Evolutionary conservation across 2,113 vertebrate genomes (phyloP).

Genomic region (Colaptes auratus): DNA sequence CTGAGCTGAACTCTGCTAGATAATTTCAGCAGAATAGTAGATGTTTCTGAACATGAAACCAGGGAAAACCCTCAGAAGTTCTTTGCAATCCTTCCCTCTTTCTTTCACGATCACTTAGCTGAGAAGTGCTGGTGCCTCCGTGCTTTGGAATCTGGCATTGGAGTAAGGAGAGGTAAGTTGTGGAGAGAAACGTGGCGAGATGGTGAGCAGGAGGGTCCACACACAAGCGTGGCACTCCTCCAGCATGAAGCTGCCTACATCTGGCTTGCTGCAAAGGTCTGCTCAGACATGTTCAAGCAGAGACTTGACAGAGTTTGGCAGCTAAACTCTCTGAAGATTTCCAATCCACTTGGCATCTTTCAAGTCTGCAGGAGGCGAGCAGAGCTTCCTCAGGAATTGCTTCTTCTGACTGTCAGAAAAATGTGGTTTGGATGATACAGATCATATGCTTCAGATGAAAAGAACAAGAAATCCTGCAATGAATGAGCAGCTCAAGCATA

Average conservation of each 20-base stretch:
- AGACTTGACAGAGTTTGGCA: slow-evolving; percentile 5
- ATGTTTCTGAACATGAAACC: neutral
- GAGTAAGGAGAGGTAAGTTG: neutral
- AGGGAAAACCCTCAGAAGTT: neutral
- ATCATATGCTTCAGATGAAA: slow-evolving; percentile 1
- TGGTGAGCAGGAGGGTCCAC: neutral
- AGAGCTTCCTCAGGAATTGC: neutral
- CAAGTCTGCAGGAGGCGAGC: neutral
- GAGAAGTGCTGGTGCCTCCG: neutral
- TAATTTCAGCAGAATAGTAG: neutral
- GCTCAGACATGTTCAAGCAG: neutral
- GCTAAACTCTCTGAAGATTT: slow-evolving; percentile 9
- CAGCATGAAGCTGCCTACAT: neutral
- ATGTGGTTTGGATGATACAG: neutral
- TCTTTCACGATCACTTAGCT: neutral
- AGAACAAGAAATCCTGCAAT: slow-evolving; percentile 12
- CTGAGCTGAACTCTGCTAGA: neutral
- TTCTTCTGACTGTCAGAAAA: neutral
- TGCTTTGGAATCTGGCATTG: neutral
- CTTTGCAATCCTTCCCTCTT: neutral
- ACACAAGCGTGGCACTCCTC: neutral
- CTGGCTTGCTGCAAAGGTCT: neutral
- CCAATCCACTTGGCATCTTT: neutral
- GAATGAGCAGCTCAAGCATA: neutral
- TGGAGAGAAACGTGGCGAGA: neutral